phyloP scores from a whole-genome alignment of 2,888 invertebrate species.

The Mesorhabditis sp. region DNA sequence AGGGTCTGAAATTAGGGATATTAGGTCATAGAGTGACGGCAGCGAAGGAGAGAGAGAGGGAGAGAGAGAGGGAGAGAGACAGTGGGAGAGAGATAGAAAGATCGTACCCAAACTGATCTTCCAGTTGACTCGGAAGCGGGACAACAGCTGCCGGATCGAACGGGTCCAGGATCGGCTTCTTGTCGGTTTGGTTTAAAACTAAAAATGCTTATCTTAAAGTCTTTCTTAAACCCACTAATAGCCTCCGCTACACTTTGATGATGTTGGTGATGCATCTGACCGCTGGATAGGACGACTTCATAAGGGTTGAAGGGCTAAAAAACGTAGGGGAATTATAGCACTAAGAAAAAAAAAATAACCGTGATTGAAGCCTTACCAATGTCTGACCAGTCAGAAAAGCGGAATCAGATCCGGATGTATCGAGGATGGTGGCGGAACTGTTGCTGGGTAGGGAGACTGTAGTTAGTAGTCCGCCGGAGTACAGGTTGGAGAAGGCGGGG shows the following conservation, averaged over 20 bases:
- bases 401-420: neutral
- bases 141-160: slow-evolving; percentile 58
- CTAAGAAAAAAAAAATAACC: neutral
- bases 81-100: slow-evolving; percentile 16
- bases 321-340: too few relatives aligned
- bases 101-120: slow-evolving; percentile 43
- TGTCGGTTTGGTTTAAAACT: neutral
- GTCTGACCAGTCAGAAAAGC: neutral
- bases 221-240: neutral
- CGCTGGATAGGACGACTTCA: neutral
- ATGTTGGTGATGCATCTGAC: too few relatives aligned
- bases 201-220: neutral
- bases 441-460: neutral
- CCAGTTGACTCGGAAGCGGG: slow-evolving; percentile 56
- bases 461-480: neutral
- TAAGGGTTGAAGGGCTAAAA: slow-evolving; percentile 3
- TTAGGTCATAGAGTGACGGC: neutral
- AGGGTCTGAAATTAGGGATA: slow-evolving; percentile 8
- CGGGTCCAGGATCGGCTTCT: slow-evolving; percentile 38
- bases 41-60: slow-evolving; percentile 10
- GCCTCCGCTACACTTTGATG: neutral
- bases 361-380: neutral
- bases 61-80: slow-evolving; percentile 12
- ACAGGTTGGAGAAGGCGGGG: neutral
- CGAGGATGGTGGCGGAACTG: neutral